These are phyloP conservation scores for Miniopterus natalensis DNA, from an alignment of 2,113 vertebrate genomes.

Conservation along the genomic window DNA sequence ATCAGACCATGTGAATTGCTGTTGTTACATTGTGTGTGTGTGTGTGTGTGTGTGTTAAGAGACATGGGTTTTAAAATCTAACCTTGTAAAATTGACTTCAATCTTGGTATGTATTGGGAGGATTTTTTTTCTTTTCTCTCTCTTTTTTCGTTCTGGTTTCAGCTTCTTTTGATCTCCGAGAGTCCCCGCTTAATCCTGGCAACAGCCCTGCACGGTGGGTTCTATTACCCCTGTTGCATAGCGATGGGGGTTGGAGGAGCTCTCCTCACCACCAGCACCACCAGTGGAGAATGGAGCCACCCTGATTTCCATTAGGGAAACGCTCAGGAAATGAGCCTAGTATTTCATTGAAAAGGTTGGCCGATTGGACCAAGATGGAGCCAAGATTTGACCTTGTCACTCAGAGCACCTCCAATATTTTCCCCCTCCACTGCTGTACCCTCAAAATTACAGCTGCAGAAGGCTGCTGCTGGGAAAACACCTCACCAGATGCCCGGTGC, in stretches of 20 bases:
- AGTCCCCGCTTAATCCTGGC: neutral
- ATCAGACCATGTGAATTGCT: neutral
- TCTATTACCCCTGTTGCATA: neutral
- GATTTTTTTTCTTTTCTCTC: neutral
- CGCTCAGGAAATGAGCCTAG: neutral
- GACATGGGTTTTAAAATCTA: neutral
- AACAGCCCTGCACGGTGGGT: neutral
- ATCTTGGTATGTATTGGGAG: neutral
- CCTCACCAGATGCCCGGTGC: neutral
- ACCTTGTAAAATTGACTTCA: neutral
- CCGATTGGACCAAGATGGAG: neutral
- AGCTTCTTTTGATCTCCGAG: neutral
- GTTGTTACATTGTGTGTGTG: neutral
- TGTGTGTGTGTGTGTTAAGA: neutral
- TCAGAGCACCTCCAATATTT: neutral
- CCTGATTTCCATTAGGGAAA: neutral
- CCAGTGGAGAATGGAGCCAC: fast-evolving
- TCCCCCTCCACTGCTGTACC: fast-evolving
- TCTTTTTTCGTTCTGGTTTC: neutral
- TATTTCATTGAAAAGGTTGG: neutral
- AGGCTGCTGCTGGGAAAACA: fast-evolving
- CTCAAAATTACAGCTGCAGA: neutral
- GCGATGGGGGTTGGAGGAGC: fast-evolving
- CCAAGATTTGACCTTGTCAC: neutral
- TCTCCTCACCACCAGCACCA: fast-evolving